These are phyloP conservation scores for Nasonia oneida DNA, from an alignment of 2,888 invertebrate genomes.

Conservation along the genomic window DNA sequence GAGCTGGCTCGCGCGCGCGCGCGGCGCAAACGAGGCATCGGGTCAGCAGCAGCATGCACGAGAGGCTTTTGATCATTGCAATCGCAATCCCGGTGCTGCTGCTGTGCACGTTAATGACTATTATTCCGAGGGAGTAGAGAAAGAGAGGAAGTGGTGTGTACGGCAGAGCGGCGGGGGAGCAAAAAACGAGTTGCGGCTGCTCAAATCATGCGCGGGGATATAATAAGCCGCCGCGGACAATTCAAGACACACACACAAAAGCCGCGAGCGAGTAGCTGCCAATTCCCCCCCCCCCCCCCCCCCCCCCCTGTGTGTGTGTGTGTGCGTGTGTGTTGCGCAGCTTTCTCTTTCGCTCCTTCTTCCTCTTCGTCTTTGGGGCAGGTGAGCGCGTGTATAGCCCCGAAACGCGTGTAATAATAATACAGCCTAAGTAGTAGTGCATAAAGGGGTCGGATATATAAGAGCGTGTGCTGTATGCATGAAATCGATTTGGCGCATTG, in stretches of 20 bases:
- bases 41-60: not conserved
- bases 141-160: constrained; percentile 38
- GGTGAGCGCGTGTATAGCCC: not conserved
- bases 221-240: constrained; percentile 27
- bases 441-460: not conserved
- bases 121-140: constrained; percentile 42
- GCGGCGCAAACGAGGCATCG: constrained; percentile 7
- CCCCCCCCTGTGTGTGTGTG: not conserved
- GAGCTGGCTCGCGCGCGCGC: not conserved
- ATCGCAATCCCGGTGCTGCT: constrained; percentile 46
- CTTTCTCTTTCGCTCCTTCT: not conserved
- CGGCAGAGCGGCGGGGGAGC: not conserved
- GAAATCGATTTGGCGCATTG: constrained; percentile 3
- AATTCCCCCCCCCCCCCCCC: not conserved
- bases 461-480: not conserved
- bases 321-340: not conserved
- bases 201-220: constrained; percentile 22
- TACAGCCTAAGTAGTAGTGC: not conserved
- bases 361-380: not conserved
- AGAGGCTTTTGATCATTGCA: constrained; percentile 47
- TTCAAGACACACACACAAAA: constrained; percentile 16
- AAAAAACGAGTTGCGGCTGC: constrained; percentile 27
- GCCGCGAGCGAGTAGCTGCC: not conserved
- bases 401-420: not conserved
- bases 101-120: constrained; percentile 53